Evolutionary conservation across 2,888 invertebrate genomes (phyloP).

Genomic region (Nephrotoma appendiculata): DNA sequence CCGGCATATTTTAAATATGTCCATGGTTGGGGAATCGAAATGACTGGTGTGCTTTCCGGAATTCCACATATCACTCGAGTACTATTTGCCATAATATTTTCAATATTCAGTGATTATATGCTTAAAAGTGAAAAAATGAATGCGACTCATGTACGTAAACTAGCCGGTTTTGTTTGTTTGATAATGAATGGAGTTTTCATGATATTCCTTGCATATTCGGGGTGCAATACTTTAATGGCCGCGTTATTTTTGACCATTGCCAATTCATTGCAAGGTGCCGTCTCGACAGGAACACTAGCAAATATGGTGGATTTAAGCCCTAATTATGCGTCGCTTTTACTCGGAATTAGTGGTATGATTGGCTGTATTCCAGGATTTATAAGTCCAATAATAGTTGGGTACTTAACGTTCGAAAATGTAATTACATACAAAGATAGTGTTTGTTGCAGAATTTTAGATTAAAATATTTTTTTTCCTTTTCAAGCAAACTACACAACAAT

Average conservation of each 20-base stretch:
- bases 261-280: conserved; percentile 47
- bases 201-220: conserved; percentile 45
- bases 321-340: conserved; percentile 40
- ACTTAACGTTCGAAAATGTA: conserved; percentile 46
- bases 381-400: conserved; percentile 45
- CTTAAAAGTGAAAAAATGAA: conserved; percentile 40
- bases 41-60: conserved; percentile 47
- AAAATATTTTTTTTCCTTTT: conserved; percentile 16
- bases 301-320: conserved; percentile 53
- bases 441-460: not conserved
- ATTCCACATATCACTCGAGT: conserved; percentile 45
- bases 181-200: conserved; percentile 46
- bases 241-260: conserved; percentile 46
- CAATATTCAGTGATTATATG: conserved; percentile 42
- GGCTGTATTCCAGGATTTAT: conserved; percentile 43
- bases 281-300: conserved; percentile 49
- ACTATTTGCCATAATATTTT: conserved; percentile 41
- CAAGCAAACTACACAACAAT: conserved; percentile 44
- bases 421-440: conserved; percentile 24
- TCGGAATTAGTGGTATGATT: conserved; percentile 44
- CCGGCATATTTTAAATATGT: conserved; percentile 55
- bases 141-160: conserved; percentile 45
- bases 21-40: conserved; percentile 50
- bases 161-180: conserved; percentile 44
- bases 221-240: conserved; percentile 43